Base-by-base conservation (phyloP, 1,140 invertebrate species). In the Cotesia chilonis region DNA sequence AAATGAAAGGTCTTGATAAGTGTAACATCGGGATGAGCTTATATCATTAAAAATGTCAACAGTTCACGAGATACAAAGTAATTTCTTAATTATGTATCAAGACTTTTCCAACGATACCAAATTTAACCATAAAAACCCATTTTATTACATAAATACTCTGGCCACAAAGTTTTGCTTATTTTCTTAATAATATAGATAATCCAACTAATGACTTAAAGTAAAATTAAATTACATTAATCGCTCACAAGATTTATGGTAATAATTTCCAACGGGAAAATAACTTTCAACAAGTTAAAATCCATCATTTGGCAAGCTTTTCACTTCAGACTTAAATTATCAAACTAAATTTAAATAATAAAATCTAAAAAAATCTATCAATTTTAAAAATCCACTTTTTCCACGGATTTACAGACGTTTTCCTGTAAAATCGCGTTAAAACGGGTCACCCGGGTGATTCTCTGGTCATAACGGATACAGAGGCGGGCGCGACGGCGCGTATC, bases 391-490 rank as follows among this genome's bases (percentile, higher is more conserved):
- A 47, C 41, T 57, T 57, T 14, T 36, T 63, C 41, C n/a, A 28
- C 28, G 28, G 28, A 28, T 28, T 28, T 28, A 28, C 28, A 28
- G 28, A 28, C 28, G 3, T 57, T 14, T 36, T 63, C 41, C n/a
- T 14, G 3, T 4, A 65, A 71, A 71, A 71, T 71, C 47, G 28
- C 41, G 54, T 71, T 71, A 71, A 47, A 63, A 41, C 36, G 60
- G 61, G 60, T 66, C 64, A 51, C 20, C 38, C 57, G 37, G 28
- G 61, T 47, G 65, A 71, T 66, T 20, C 70, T 38, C 17, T 65
- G 54, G 55, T 28, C 12, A 71, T 65, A 71, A 65, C 52, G 47
- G 12, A 66, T 54, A 47, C 41, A 63, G 12, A 70, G 37, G 61
- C 36, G 37, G 14, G 28, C 51, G 60, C 60, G 60, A 54, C 41